phyloP scores from a whole-genome alignment of 1,140 invertebrate genomes.

The Chionoecetes opilio region DNA sequence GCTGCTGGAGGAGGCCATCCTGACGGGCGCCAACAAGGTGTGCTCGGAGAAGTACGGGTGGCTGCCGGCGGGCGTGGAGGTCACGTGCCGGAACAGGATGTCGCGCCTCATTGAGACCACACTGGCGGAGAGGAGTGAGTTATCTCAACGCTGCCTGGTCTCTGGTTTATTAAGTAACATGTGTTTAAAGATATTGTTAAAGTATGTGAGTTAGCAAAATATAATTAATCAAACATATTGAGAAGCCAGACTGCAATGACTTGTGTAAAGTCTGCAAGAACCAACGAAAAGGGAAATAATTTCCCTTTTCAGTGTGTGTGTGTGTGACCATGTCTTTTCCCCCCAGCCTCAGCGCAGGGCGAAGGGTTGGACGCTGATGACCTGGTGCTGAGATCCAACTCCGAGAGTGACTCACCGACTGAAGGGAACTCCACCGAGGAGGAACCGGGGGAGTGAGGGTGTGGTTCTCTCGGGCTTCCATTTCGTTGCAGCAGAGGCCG shows the following conservation, averaged over 20 bases:
- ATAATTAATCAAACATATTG: too few species aligned
- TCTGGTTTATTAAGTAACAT: too few species aligned
- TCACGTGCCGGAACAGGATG: slow-evolving; percentile 74
- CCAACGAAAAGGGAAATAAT: too few species aligned
- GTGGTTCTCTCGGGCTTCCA: neutral
- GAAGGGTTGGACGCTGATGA: slow-evolving; percentile 68
- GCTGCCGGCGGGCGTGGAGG: slow-evolving; percentile 75
- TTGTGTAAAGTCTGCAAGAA: too few species aligned
- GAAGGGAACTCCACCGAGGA: slow-evolving; percentile 75
- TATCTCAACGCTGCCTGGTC: neutral
- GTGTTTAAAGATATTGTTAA: too few species aligned
- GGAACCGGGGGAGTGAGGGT: slow-evolving; percentile 49
- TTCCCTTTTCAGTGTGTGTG: too few species aligned
- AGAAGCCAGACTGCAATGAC: too few species aligned
- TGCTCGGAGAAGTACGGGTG: slow-evolving; percentile 79
- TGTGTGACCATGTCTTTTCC: neutral
- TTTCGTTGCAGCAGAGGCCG: too few species aligned
- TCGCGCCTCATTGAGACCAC: slow-evolving; percentile 77
- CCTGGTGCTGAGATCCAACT: slow-evolving; percentile 67
- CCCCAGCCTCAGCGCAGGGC: slow-evolving; percentile 50
- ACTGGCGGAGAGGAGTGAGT: slow-evolving; percentile 74
- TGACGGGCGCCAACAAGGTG: slow-evolving; percentile 73
- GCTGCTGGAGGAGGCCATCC: slow-evolving; percentile 87
- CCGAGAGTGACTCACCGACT: slow-evolving; percentile 70
- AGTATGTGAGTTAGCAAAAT: too few species aligned